Evolutionary conservation across 2,888 invertebrate species (phyloP).

Genomic region (Chorisops tibialis): DNA sequence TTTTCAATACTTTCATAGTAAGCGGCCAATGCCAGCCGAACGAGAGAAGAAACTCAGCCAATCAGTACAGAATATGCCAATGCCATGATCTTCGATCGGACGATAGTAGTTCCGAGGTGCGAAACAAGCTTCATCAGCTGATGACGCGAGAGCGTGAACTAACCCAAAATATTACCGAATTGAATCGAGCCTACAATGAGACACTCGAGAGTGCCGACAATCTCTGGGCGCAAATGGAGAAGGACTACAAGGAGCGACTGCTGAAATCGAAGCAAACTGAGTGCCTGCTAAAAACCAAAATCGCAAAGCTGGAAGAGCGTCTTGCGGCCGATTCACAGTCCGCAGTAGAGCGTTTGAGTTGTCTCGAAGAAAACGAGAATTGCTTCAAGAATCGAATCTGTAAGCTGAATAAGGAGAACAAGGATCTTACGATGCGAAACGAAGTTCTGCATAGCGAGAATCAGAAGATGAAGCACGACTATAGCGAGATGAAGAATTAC

Average conservation of each 20-base stretch:
- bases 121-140: slow-evolving; percentile 31
- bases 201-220: slow-evolving; percentile 70
- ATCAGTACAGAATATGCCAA: not conserved
- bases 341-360: slow-evolving; percentile 56
- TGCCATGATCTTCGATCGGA: slow-evolving; percentile 2
- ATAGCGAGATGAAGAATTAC: slow-evolving; percentile 54
- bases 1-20: slow-evolving; percentile 56
- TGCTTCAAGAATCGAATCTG: slow-evolving; percentile 56
- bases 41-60: slow-evolving; percentile 43
- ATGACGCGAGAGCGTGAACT: slow-evolving; percentile 37
- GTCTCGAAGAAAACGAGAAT: slow-evolving; percentile 59
- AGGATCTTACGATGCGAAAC: slow-evolving; percentile 54
- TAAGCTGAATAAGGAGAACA: slow-evolving; percentile 57
- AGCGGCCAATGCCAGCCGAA: not conserved
- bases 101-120: not conserved
- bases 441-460: slow-evolving; percentile 53
- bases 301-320: slow-evolving; percentile 57
- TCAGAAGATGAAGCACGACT: slow-evolving; percentile 54
- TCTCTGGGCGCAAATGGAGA: slow-evolving; percentile 68
- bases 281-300: slow-evolving; percentile 55
- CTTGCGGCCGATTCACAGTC: slow-evolving; percentile 55
- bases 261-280: slow-evolving; percentile 55
- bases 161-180: slow-evolving; percentile 53
- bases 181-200: slow-evolving; percentile 66
- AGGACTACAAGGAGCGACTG: slow-evolving; percentile 61